Evolutionary conservation across 1,140 invertebrate species (phyloP).

Genomic region (Pseudobourletiella spinata): DNA sequence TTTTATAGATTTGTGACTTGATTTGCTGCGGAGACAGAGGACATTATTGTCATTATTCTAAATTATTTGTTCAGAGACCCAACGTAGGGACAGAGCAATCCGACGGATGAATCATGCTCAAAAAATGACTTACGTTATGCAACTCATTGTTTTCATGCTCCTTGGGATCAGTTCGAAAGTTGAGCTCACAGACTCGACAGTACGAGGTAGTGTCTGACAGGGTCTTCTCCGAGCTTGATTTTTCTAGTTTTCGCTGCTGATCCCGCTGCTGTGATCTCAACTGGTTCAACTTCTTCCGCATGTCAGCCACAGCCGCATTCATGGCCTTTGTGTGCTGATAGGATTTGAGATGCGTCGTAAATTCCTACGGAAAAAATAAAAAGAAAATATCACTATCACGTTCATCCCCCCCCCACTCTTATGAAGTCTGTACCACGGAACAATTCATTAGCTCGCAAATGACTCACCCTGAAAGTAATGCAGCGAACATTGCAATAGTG

Average conservation of each 20-base stretch:
- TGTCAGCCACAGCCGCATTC: slow-evolving; percentile 19
- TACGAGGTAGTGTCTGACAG: slow-evolving; percentile 31
- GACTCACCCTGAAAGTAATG: slow-evolving; percentile 29
- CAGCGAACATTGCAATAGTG: slow-evolving; percentile 26
- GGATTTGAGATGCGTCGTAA: slow-evolving; percentile 24
- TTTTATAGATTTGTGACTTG: slow-evolving; percentile 27
- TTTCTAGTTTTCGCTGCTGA: slow-evolving; percentile 30
- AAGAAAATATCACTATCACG: background rate
- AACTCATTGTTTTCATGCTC: slow-evolving; percentile 33
- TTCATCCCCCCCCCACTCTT: background rate
- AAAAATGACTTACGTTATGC: slow-evolving; percentile 28
- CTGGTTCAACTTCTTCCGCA: slow-evolving; percentile 21
- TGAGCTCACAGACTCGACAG: slow-evolving; percentile 34
- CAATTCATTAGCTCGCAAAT: background rate
- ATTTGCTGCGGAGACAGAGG: slow-evolving; percentile 31
- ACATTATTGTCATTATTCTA: background rate
- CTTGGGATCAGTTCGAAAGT: slow-evolving; percentile 33
- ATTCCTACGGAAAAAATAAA: slow-evolving; percentile 22
- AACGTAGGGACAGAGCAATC: too few species aligned
- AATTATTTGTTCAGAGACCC: background rate
- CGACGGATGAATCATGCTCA: too few species aligned
- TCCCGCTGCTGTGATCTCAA: slow-evolving; percentile 21
- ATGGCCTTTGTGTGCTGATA: slow-evolving; percentile 21
- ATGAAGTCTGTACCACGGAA: too few species aligned
- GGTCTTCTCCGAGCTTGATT: slow-evolving; percentile 24